phyloP scores from a whole-genome alignment of 2,113 vertebrate genomes.

The Columba livia region DNA sequence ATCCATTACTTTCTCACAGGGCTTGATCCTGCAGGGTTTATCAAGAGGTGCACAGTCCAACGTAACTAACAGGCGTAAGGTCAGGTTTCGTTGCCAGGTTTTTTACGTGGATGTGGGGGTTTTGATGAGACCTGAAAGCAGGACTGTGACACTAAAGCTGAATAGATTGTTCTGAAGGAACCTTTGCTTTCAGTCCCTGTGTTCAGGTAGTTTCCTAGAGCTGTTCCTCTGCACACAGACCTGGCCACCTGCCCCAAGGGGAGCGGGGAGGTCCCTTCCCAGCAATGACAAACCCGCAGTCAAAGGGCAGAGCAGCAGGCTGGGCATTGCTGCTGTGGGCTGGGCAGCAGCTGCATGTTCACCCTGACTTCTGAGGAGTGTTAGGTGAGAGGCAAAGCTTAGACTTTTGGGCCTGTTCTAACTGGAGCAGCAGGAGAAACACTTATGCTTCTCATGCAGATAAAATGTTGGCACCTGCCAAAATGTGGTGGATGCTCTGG shows the following conservation, averaged over 20 bases:
- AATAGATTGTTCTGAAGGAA: neutral
- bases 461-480: neutral
- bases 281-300: neutral
- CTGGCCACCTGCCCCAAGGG: neutral
- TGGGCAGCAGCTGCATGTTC: neutral
- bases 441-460: neutral
- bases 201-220: neutral
- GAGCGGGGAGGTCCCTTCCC: neutral
- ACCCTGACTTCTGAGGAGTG: neutral
- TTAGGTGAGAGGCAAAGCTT: neutral
- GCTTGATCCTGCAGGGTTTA: neutral
- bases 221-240: neutral
- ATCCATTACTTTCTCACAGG: neutral
- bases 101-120: neutral
- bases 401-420: neutral
- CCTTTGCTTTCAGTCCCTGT: neutral
- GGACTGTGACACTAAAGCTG: neutral
- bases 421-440: neutral
- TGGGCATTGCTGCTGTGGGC: neutral
- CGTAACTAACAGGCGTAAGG: neutral
- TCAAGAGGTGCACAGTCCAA: neutral
- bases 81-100: neutral
- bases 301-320: neutral
- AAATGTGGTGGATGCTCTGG: neutral
- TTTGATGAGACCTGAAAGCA: neutral